phyloP scores from a whole-genome alignment of 2,888 invertebrate genomes.

The Invenusta paracnida region DNA sequence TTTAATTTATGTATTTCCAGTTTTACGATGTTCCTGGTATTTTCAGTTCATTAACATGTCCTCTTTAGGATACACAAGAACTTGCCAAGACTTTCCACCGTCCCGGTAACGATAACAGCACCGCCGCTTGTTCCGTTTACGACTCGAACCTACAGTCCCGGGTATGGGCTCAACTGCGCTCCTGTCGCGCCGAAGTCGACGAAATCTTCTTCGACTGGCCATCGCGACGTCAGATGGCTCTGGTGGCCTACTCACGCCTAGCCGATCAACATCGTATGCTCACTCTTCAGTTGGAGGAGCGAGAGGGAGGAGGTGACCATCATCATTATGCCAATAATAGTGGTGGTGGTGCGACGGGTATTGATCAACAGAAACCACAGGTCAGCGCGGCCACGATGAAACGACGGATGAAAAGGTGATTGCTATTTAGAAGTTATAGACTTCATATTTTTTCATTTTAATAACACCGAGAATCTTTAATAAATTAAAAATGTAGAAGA shows the following conservation, averaged over 20 bases:
- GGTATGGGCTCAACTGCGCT: background rate
- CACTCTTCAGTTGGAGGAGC: background rate
- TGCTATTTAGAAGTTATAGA: background rate
- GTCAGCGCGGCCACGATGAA: constrained; percentile 2
- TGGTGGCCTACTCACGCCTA: background rate
- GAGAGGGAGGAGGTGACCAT: background rate
- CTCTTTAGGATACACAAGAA: background rate
- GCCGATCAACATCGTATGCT: background rate
- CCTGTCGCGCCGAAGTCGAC: background rate
- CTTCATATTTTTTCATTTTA: background rate
- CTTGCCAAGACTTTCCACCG: background rate
- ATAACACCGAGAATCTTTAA: background rate
- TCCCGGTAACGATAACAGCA: background rate
- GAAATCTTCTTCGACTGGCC: background rate
- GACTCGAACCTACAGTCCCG: background rate
- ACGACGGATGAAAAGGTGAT: background rate
- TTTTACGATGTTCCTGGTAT: no score
- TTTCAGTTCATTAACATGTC: no score
- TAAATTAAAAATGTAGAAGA: no score
- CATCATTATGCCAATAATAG: no score
- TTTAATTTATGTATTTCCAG: no score
- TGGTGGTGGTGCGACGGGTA: background rate
- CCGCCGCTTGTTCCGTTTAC: background rate
- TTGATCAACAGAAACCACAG: background rate
- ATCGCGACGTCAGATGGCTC: background rate